Conservation (phyloP, 2,797 vertebrate genomes). For the Neopelma chrysocephalum region DNA sequence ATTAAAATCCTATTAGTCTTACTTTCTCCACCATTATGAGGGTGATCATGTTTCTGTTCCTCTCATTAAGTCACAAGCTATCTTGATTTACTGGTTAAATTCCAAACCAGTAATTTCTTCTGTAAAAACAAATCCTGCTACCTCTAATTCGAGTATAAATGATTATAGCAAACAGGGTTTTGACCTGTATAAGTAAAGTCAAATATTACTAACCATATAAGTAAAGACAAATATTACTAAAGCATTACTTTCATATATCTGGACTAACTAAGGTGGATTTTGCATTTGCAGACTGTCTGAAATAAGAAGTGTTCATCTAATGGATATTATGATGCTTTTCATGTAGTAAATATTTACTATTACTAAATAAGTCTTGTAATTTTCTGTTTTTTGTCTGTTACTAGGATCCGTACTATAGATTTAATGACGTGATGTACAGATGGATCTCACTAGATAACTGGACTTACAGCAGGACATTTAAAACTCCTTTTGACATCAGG, state of each 20-base stretch:
- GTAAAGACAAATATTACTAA: neutral
- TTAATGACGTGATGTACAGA: conserved; percentile 88
- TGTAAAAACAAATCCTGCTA: neutral
- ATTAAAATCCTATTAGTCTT: neutral
- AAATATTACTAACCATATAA: neutral
- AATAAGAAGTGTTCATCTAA: neutral
- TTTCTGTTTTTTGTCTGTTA: conserved; percentile 31
- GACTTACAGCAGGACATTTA: conserved; percentile 88
- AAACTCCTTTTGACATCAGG: conserved; percentile 72
- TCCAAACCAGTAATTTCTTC: neutral
- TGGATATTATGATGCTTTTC: neutral
- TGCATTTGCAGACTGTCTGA: neutral
- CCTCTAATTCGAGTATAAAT: neutral
- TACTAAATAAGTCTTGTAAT: neutral
- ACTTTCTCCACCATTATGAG: neutral
- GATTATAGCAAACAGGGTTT: neutral
- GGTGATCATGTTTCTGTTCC: neutral
- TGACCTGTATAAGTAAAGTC: neutral
- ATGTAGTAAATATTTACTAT: neutral
- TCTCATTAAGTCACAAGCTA: conserved; percentile 7
- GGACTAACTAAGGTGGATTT: neutral
- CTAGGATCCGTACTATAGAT: conserved; percentile 93
- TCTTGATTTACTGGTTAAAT: neutral
- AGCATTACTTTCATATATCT: neutral
- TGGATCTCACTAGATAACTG: conserved; percentile 94